Evolutionary conservation across 2,888 invertebrate genomes (phyloP).

Genomic region (Lordiphosa andalusiaca): DNA sequence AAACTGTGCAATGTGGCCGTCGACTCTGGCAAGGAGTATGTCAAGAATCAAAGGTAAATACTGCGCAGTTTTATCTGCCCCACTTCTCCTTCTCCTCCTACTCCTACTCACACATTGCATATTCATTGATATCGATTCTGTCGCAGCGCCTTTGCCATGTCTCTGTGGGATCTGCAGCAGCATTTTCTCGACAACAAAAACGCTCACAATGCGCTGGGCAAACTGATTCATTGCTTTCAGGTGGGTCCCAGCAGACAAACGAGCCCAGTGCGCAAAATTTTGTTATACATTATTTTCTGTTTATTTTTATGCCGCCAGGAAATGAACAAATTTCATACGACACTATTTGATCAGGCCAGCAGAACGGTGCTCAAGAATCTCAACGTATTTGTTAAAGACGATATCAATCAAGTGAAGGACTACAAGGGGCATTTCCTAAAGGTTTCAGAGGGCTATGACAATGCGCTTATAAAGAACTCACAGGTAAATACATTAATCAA

Average conservation of each 20-base stretch:
- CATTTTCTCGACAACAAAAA: slow-evolving; percentile 93
- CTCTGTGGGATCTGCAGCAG: slow-evolving; percentile 93
- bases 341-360: slow-evolving; percentile 94
- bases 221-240: slow-evolving; percentile 87
- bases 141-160: slow-evolving; percentile 88
- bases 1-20: slow-evolving; percentile 94
- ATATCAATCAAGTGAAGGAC: slow-evolving; percentile 94
- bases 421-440: slow-evolving; percentile 95
- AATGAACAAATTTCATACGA: slow-evolving; percentile 96
- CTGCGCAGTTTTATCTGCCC: slow-evolving; percentile 4
- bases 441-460: slow-evolving; percentile 94
- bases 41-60: slow-evolving; percentile 92
- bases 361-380: slow-evolving; percentile 94
- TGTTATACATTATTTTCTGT: not conserved
- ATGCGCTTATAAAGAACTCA: slow-evolving; percentile 91
- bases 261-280: not conserved
- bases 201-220: slow-evolving; percentile 89
- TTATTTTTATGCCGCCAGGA: slow-evolving; percentile 82
- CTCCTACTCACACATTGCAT: slow-evolving; percentile 6
- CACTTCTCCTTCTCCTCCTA: no score
- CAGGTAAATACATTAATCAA: slow-evolving; percentile 82
- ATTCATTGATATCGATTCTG: slow-evolving; percentile 15
- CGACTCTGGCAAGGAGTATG: slow-evolving; percentile 94
- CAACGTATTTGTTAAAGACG: slow-evolving; percentile 93
- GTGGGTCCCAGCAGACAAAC: slow-evolving; percentile 76